A percentile compares a stretch with the other conserved stretches of the same genome.
phyloP scores from a whole-genome alignment of 2,797 vertebrate species.

The Enteromius thamalakanensis region DNA sequence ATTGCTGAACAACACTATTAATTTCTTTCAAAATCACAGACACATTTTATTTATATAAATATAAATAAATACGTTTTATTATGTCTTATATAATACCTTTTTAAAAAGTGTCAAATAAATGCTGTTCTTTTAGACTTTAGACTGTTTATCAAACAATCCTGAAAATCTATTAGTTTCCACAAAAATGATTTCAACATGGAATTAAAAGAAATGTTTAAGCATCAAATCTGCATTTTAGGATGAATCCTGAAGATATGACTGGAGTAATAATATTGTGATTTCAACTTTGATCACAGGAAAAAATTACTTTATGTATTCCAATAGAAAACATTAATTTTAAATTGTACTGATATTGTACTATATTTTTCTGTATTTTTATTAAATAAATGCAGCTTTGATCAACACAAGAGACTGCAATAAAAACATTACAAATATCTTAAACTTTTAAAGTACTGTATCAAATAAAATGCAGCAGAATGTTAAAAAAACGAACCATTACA shows the following conservation, averaged over 20 bases:
- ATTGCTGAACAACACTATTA: no score
- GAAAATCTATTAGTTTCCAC: not conserved
- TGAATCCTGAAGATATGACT: not conserved
- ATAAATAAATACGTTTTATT: not conserved
- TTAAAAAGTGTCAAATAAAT: not conserved
- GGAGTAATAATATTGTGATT: not conserved
- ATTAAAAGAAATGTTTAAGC: not conserved
- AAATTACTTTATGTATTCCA: not conserved
- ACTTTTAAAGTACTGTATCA: constrained; percentile 4
- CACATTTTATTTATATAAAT: not conserved
- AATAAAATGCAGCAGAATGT: not conserved
- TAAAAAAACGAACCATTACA: not conserved
- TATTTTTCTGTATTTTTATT: not conserved
- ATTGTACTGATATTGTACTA: not conserved
- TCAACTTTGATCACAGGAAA: not conserved
- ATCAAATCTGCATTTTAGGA: not conserved
- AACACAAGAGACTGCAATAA: not conserved
- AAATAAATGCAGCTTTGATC: not conserved
- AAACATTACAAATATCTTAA: not conserved
- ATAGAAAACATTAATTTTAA: not conserved
- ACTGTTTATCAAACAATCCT: not conserved
- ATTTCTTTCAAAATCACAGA: not conserved
- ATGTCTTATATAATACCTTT: no score
- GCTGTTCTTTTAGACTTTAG: not conserved
- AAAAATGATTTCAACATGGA: not conserved